Base-by-base conservation (phyloP, 1,140 invertebrate species). In the Euura saliciscinereae region DNA sequence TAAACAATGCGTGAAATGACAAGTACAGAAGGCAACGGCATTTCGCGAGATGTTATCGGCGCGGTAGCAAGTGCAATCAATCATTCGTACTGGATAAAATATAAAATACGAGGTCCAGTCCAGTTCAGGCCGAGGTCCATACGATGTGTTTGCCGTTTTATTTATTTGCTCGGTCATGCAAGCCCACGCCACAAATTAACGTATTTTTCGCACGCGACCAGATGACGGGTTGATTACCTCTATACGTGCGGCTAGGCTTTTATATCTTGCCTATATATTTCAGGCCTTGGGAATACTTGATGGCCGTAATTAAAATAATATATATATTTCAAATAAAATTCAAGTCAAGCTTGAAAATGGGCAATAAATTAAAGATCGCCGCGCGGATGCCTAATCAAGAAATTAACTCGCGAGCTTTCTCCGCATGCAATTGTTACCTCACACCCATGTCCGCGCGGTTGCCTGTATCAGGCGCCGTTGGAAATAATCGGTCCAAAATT, bases 1-100 rank as follows among this genome's bases (percentile, higher is more conserved):
- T 86, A 85, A 86, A 86, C 85, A 86, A 86, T 85, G 83, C 84
- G 83, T 83, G 81, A 86, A 86, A 85, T 84, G 84, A 85, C 84
- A 83, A 85, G 84, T 82, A 83, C 73, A 74, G 69, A 46, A 66
- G 72, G 65, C 76, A 75, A 77, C 77, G 80, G 78, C 79, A 83
- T 84, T 85, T 83, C 76, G 80, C 80, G 81, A 84, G 84, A 85
- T 85, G 67, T 45, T 85, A 85, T 85, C 84, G 68, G 51, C 59
- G 42, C 59, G 44, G 79, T 79, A 67, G 68, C 46, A 77, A 79
- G 78, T 78, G 81, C 83, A 81, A 86, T 86, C 85, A 85, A 86
- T 86, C 85, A 86, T 86, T 83, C 78, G 79, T 77, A 78, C 79
- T 78, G 84, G 84, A 85, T 85, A 86, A 85, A 84, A 83, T 79